phyloP scores from a whole-genome alignment of 2,113 vertebrate species.

The Osmerus mordax region DNA sequence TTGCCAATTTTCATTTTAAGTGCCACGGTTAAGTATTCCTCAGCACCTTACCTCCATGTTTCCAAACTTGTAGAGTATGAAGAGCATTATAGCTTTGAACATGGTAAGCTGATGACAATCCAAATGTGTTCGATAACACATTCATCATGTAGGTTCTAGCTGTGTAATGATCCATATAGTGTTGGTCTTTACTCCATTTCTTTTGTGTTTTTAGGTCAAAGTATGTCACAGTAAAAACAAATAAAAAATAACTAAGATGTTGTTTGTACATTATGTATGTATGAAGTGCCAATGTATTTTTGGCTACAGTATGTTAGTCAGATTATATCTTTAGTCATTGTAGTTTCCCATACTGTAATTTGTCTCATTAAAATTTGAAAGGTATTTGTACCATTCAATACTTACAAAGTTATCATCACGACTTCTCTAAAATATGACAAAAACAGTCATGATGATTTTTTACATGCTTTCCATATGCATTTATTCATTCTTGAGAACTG shows the following conservation, averaged over 20 bases:
- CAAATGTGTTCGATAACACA: neutral
- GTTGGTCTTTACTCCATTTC: neutral
- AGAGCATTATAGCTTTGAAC: conserved; percentile 43
- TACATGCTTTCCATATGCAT: conserved; percentile 51
- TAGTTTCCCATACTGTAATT: conserved; percentile 34
- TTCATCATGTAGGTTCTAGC: neutral
- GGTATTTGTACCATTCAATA: conserved; percentile 47
- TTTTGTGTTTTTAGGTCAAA: conserved; percentile 14
- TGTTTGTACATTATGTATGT: conserved; percentile 30
- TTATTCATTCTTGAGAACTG: conserved; percentile 58
- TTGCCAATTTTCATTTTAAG: conserved; percentile 41
- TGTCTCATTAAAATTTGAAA: conserved; percentile 43
- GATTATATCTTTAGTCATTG: conserved; percentile 38
- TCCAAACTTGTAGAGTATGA: conserved; percentile 48
- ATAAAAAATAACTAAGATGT: conserved; percentile 29
- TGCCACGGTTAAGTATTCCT: conserved; percentile 38
- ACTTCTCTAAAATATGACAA: conserved; percentile 18
- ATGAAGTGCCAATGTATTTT: conserved; percentile 28
- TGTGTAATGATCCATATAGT: conserved; percentile 1
- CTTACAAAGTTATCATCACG: conserved; percentile 35
- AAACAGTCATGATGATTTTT: conserved; percentile 27
- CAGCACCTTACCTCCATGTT: conserved; percentile 34
- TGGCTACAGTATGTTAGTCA: conserved; percentile 30
- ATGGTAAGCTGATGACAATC: conserved; percentile 28
- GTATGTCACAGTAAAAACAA: conserved; percentile 8